Evolutionary conservation across 2,113 vertebrate species (phyloP), one percentile per base, ranked within the genome.

Genomic region (Camelus dromedarius): DNA sequence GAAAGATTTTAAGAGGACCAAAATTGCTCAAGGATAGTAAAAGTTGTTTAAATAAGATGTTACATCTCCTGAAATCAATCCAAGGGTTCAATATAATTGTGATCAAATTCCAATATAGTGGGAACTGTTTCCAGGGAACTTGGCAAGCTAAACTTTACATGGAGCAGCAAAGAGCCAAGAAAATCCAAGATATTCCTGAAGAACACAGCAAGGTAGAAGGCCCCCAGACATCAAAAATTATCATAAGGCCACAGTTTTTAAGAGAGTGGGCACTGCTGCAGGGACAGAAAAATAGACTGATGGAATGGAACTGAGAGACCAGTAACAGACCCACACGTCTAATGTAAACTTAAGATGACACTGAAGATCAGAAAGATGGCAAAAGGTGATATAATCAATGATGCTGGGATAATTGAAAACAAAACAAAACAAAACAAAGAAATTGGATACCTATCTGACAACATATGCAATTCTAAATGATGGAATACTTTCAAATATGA

Each of bases 391-490:
- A 70, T 6, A 66, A 16, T 84, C 6, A 92, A 79, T 83, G 42
- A 89, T 60, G 15, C 54, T 64, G 28, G 4, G 24, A 46, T 48
- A 83, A 90, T 0, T 60, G 50, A 72, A 91, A 93, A 69, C 16
- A 85, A 92, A 92, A 42, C 4, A 42, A 96, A 22, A 83, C 38
- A 42, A 42, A 42, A 60, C 26, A 83, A 92, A 87, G 7, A 88
- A 46, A 83, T 10, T 38, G 18, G 19, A 67, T 24, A 70, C 18
- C 58, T n/a, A n/a, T 16, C 28, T 80, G 72, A 75, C n/a, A 85
- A 85, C 10, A 69, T 32, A 83, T 13, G 38, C 64, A 84, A 92
- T 80, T 94, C 46, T 73, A 85, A 91, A 96, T 85, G 7, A 84
- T 18, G 4, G 30, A 58, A 22, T 48, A 83, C 32, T 58, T 80